Evolutionary conservation across 1,140 invertebrate species (phyloP).

Genomic region (Aphis craccivora): DNA sequence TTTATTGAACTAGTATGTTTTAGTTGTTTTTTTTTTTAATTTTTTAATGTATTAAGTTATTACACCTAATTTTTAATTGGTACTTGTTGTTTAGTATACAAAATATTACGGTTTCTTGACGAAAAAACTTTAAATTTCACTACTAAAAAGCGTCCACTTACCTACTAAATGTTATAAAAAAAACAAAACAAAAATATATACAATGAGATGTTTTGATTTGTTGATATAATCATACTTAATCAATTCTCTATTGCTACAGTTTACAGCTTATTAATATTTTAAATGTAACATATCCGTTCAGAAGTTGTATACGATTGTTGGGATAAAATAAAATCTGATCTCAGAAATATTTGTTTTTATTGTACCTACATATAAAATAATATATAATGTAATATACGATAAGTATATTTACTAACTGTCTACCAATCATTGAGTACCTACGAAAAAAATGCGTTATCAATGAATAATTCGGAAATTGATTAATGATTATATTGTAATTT

Average conservation of each 20-base stretch:
- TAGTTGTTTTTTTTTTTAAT: constrained; percentile 33
- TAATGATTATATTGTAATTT: too few species aligned
- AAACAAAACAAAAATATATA: not conserved
- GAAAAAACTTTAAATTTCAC: not conserved
- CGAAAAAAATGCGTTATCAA: not conserved
- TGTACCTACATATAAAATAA: not conserved
- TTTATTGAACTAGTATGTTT: constrained; percentile 28
- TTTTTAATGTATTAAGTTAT: constrained; percentile 48
- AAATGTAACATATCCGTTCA: constrained; percentile 50
- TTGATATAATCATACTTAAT: not conserved
- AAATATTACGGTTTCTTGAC: not conserved
- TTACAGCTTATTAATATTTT: constrained; percentile 38
- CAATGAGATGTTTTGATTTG: not conserved
- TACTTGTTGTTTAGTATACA: constrained; percentile 47
- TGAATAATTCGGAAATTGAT: not conserved
- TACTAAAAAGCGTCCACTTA: constrained; percentile 25
- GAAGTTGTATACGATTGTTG: constrained; percentile 56
- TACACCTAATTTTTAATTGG: constrained; percentile 34
- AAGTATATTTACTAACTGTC: not conserved
- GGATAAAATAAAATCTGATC: constrained; percentile 57
- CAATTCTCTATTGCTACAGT: not conserved
- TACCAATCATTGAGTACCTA: not conserved
- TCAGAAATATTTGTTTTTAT: constrained; percentile 39
- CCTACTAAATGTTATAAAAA: not conserved
- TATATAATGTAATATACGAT: too few species aligned